Evolutionary conservation across 2,888 invertebrate species (phyloP), one percentile per base, ranked within the genome.

Genomic region (Anarsia innoxiella): DNA sequence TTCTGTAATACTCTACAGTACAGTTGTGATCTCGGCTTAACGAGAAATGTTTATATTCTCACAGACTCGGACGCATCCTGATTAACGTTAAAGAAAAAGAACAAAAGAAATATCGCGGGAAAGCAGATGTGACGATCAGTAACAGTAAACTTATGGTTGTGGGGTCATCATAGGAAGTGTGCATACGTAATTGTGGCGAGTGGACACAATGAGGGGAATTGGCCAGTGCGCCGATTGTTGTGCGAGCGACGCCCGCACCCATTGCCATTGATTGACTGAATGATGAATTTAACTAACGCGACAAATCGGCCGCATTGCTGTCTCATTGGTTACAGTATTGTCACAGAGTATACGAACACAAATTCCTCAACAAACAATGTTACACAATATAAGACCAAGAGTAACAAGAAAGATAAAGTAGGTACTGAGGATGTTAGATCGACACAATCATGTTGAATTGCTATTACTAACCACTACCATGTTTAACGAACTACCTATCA

Each of bases 161-260:
- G 62, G 75, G 74, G 71, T 25, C 25, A 55, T 53, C 59, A 73
- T 75, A 77, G 82, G 83, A 82, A 77, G 78, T 75, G 57, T 69
- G 70, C 74, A 73, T 73, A 73, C 66, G 75, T 83, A 77, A 82
- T 82, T 82, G 77, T 60, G 69, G 66, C 70, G 65, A 78, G 66
- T 76, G 78, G 74, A 67, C 78, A 80, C 80, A 83, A 83, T 76
- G 76, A 75, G 76, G 82, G 79, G 82, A 82, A 82, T 79, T 77
- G 79, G 76, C 72, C 73, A 76, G 71, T 72, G 64, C 68, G 65
- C 54, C 74, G 72, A 84, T 82, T 80, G 79, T 84, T 79, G 78
- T 82, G 82, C 79, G 80, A 79, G 73, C 74, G 65, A 72, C 75
- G 78, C 77, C 78, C 79, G 78, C 79, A 67, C 80, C 79, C 78